Evolutionary conservation across 2,113 vertebrate species (phyloP).

Genomic region (Saguinus midas): DNA sequence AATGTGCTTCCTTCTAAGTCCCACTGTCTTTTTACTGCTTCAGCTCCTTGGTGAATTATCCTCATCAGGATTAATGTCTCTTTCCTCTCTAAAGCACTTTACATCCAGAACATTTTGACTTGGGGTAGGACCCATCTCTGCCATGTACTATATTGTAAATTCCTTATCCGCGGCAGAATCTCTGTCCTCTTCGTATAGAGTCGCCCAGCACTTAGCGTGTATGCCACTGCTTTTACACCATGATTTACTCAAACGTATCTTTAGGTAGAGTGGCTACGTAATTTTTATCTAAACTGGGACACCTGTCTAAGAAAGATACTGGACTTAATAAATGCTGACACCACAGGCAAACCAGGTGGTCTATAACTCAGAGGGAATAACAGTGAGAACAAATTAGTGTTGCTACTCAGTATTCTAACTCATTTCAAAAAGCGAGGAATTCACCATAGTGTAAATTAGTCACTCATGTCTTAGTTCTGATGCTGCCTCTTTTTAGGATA

Average conservation of each 20-base stretch:
- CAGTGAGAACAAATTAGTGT: neutral
- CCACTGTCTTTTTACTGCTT: neutral
- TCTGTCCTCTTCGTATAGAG: neutral
- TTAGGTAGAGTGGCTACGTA: neutral
- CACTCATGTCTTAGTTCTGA: neutral
- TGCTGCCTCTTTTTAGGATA: neutral
- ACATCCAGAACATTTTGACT: neutral
- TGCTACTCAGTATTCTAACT: neutral
- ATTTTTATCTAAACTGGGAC: neutral
- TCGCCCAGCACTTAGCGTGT: fast-evolving
- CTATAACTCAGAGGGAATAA: neutral
- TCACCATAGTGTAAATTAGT: neutral
- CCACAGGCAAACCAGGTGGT: neutral
- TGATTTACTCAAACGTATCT: too few relatives aligned
- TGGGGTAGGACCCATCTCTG: neutral
- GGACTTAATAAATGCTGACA: neutral
- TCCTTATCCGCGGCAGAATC: neutral
- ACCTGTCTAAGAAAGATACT: neutral
- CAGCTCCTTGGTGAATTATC: neutral
- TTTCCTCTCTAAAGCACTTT: neutral
- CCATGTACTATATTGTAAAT: neutral
- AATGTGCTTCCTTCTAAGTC: neutral
- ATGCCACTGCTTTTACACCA: neutral
- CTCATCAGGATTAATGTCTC: neutral
- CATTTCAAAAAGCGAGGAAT: neutral